Base-by-base conservation (phyloP, 2,888 invertebrate genomes). In the Stegophylla sp. region DNA sequence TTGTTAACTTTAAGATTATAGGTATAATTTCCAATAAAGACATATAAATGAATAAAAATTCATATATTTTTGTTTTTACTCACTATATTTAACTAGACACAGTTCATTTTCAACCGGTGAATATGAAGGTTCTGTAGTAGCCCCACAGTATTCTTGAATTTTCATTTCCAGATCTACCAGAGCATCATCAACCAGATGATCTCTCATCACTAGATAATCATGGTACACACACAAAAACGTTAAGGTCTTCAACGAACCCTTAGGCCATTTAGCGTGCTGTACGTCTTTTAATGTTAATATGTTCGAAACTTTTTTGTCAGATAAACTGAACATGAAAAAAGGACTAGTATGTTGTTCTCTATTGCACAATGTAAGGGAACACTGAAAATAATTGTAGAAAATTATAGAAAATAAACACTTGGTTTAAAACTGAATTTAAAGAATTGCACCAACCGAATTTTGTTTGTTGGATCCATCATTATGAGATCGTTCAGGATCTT, bases 131-230 rank as follows among this genome's bases (percentile, higher is more conserved):
- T 71, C 20, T 0, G 7, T 13, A 56, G 13, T 1, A 0, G 28
- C 23, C 9, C n/a, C 0, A 5, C 79, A 79, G 10, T 71, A 26
- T 13, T 79, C 23, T 63, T 79, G 61, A 41, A 79, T 69, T 63
- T 79, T 71, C 1, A 13, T 23, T 71, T 79, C 79, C n/a, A 79
- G 51, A 71, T 79, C 71, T 5, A 23, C n/a, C 20, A 79, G 12
- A 5, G 48, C 26, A 41, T 79, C 51, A n/a, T 79, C 61, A 3
- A 63, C 48, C 45, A 79, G 2, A 79, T 79, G 51, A 26, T 79
- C 79, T 1, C 79, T 79, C 79, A 79, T 71, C 12, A 79, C 10
- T 17, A 79, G 61, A 41, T 17, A 79, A 9, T 79, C 71, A 34
- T 63, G 28, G 4, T 23, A 26, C 1, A 69, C 15, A 1, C 61